Base-by-base conservation (phyloP, 2,797 vertebrate genomes). In the Scyliorhinus canicula region DNA sequence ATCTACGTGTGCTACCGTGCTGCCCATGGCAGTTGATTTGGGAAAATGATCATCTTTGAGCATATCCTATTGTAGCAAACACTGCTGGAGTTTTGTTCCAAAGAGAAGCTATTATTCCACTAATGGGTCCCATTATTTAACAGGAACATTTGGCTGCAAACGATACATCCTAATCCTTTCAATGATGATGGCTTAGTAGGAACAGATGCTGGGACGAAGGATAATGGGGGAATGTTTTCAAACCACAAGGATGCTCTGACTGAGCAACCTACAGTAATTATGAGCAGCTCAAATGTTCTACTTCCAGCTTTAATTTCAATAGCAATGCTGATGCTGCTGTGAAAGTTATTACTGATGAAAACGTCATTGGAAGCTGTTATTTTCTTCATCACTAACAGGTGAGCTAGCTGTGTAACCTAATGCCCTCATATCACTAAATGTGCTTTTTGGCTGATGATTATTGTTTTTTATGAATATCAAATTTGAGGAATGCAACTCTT, bases 251-350 rank as follows among this genome's bases (percentile, higher is more conserved):
- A 90, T n/a, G 31, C 60, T 90, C 35, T 28, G 2, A 50, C 35
- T 47, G 40, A 93, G 91, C 44, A 44, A 50, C 50, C 44, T 47
- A 69, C 63, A 47, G 24, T 40, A 93, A 50, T 69, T 93, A 47
- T 93, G 63, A 93, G 31, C 31, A 90, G 91, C 26, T 93, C 63
- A 47, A 4, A 69, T 67, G 91, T 93, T 44, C 44, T 93, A 69
- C 50, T 93, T 69, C 4, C 9, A 69, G 65, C 50, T 69, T 69
- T 93, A 93, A 69, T 93, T 93, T 93, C 63, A 93, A 93, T 50
- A 28, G 47, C n/a, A 28, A 21, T 93, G 40, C 26, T 44, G 44
- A 21, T 93, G 40, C 26, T 44, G 44, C 63, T 93, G 91, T 4
- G 31, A 93, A 93, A 69, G 26, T 11, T 47, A 28, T 93, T 5